These are phyloP conservation scores for Tragelaphus oryx DNA, from an alignment of 2,797 vertebrate genomes.

Conservation along the genomic window DNA sequence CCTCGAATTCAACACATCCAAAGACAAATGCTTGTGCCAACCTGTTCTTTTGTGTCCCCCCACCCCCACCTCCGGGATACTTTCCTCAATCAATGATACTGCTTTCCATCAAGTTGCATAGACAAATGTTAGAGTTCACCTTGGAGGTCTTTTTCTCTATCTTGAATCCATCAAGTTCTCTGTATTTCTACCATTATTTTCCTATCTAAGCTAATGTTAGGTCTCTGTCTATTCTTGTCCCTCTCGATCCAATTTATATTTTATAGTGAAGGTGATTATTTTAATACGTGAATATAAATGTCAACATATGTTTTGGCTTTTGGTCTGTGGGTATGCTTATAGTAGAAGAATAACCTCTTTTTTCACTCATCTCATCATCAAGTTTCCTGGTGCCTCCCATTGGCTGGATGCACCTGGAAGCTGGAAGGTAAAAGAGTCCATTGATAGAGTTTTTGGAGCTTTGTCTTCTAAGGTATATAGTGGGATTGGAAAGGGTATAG, in stretches of 20 bases:
- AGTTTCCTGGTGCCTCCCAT: background rate
- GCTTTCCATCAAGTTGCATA: background rate
- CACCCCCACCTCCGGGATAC: background rate
- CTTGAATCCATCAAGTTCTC: background rate
- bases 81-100: background rate
- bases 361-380: background rate
- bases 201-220: background rate
- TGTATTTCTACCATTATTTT: conserved; percentile 5
- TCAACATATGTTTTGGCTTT: background rate
- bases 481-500: background rate
- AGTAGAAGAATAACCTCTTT: background rate
- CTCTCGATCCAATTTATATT: background rate
- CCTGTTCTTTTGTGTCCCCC: background rate
- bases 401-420: background rate
- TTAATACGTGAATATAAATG: background rate
- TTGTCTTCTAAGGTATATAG: background rate
- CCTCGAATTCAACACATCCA: background rate
- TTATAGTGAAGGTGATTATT: background rate
- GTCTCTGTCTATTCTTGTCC: background rate
- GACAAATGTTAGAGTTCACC: background rate
- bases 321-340: background rate
- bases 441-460: background rate
- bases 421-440: background rate
- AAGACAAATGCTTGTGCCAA: background rate
- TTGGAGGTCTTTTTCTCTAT: background rate